Percentiles rank a stretch among this genome's conserved stretches.
phyloP scores from a whole-genome alignment of 2,888 invertebrate genomes.

The Biston stratarius region DNA sequence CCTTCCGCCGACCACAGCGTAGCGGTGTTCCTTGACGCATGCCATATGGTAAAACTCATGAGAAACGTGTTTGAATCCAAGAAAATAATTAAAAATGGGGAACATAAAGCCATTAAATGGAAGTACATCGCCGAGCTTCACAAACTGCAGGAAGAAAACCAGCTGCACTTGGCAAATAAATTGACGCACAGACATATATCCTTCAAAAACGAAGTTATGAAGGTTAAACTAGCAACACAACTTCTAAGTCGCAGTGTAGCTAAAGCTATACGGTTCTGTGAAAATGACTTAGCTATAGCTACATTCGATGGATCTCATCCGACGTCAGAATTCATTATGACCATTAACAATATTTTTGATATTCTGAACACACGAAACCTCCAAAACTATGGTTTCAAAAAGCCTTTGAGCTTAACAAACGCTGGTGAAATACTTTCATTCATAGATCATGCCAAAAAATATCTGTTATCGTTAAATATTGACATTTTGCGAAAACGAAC shows the following conservation, averaged over 20 bases:
- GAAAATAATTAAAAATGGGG: background rate
- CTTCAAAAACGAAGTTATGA: background rate
- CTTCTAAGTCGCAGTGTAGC: background rate
- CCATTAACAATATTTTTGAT: background rate
- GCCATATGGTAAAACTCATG: background rate
- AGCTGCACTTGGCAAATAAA: conserved; percentile 1
- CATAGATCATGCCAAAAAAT: background rate
- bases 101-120: background rate
- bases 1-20: background rate
- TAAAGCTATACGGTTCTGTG: conserved; percentile 2
- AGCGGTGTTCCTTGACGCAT: background rate
- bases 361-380: background rate
- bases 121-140: background rate
- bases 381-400: background rate
- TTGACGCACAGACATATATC: background rate
- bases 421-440: background rate
- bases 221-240: background rate
- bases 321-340: too few relatives aligned
- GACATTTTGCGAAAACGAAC: background rate
- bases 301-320: too few relatives aligned
- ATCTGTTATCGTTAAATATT: background rate
- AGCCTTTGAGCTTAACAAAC: background rate
- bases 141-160: background rate
- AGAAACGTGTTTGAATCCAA: background rate
- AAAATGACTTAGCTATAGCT: background rate